Conservation (phyloP, 2,888 invertebrate genomes). For the Zelleria hepariella region DNA sequence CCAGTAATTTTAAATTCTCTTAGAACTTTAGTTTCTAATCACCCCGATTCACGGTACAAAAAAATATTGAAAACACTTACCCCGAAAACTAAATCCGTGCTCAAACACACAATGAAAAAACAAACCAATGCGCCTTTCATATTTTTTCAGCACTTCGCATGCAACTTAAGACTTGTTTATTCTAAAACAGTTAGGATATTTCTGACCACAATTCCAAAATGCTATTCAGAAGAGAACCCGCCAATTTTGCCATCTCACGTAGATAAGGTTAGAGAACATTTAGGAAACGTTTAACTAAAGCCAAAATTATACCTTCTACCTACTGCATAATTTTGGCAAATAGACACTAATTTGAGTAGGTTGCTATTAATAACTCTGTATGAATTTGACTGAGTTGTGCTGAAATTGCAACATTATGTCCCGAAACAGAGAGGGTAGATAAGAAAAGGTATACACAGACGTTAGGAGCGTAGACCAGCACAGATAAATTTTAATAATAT, state of each 20-base stretch:
- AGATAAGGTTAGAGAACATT: neutral
- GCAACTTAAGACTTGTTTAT: neutral
- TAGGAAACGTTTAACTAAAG: neutral
- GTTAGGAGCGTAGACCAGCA: too few relatives aligned
- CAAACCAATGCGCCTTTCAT: neutral
- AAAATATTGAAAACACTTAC: neutral
- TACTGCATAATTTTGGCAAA: constrained; percentile 9
- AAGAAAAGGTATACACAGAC: too few relatives aligned
- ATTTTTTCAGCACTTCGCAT: neutral
- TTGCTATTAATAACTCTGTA: too few relatives aligned
- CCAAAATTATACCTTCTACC: neutral
- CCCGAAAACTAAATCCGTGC: neutral
- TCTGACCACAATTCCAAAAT: neutral
- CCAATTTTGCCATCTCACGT: neutral
- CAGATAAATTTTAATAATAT: constrained; percentile 17
- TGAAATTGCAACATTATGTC: too few relatives aligned
- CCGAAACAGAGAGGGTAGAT: too few relatives aligned
- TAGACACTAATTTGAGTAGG: neutral
- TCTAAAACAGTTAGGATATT: neutral
- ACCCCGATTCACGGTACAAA: too few relatives aligned
- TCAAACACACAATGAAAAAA: neutral
- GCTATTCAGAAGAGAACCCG: neutral
- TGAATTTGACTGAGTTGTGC: too few relatives aligned
- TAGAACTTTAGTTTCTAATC: too few relatives aligned
- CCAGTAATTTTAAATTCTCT: too few relatives aligned